A percentile compares a stretch with the other conserved stretches of the same genome.
Conservation (phyloP, 2,113 vertebrate genomes). For the Chascanopsetta lugubris region DNA sequence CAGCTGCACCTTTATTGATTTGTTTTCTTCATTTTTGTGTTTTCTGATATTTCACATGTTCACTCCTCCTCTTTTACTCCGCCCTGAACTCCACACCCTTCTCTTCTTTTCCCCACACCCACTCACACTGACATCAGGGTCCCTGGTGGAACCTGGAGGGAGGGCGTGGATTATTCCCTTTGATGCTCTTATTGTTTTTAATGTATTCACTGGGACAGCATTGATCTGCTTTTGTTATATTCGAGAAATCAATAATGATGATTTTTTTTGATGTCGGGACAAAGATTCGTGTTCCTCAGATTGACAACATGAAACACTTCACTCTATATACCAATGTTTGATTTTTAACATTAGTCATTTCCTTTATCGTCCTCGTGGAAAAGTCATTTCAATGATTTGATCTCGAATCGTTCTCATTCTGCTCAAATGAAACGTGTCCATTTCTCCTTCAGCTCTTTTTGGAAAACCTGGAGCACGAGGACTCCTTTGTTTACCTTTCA, state of each 20-base stretch:
- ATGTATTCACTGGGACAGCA: conserved; percentile 7
- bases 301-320: too few relatives aligned
- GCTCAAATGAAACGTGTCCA: background rate
- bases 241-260: background rate
- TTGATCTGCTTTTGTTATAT: conserved; percentile 6
- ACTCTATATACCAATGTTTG: too few relatives aligned
- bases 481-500: conserved; percentile 94
- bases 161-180: conserved; percentile 50
- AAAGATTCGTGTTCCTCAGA: too few relatives aligned
- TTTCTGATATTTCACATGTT: background rate
- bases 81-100: background rate
- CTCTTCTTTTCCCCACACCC: background rate
- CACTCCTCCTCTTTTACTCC: too few relatives aligned
- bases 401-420: background rate
- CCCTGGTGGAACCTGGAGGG: background rate
- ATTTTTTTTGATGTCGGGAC: too few relatives aligned
- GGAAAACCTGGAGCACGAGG: conserved; percentile 92
- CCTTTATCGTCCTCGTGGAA: too few relatives aligned
- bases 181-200: conserved; percentile 27
- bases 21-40: background rate
- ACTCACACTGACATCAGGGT: background rate
- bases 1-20: conserved; percentile 42
- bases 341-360: too few relatives aligned
- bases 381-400: background rate
- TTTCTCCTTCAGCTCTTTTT: conserved; percentile 87